phyloP scores from a whole-genome alignment of 2,113 vertebrate species.

The Onychorhynchus coronatus region DNA sequence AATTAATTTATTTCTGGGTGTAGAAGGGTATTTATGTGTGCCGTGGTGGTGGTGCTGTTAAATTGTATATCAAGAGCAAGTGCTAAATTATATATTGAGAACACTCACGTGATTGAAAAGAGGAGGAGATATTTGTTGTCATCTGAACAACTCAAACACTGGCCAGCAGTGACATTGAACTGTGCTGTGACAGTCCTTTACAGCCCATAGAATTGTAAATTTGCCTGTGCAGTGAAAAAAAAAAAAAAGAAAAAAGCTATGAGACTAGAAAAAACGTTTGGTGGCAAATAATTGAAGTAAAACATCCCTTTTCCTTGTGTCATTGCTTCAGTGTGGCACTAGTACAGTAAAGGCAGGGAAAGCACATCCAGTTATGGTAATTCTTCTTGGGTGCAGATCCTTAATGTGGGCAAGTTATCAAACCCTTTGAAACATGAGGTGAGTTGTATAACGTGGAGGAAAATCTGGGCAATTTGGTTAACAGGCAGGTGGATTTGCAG shows the following conservation, averaged over 20 bases:
- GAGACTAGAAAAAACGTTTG: neutral
- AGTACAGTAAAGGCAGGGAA: neutral
- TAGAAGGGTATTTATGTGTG: neutral
- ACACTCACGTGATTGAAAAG: neutral
- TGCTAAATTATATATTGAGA: neutral
- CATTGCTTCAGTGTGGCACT: neutral
- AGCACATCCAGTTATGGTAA: neutral
- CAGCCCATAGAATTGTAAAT: neutral
- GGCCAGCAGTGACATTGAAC: neutral
- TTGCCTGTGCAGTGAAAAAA: neutral
- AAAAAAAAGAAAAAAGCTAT: neutral
- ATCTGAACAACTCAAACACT: neutral
- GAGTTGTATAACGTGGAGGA: neutral
- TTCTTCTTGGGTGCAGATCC: neutral
- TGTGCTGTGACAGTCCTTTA: neutral
- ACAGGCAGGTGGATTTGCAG: neutral
- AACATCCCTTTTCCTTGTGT: neutral
- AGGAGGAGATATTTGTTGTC: neutral
- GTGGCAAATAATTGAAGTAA: neutral
- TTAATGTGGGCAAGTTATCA: neutral
- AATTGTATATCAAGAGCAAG: neutral
- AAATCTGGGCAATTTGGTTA: neutral
- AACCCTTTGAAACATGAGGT: neutral
- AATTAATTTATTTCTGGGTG: constrained; percentile 11
- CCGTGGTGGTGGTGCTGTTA: neutral